Base-by-base conservation (phyloP, 2,888 invertebrate species). In the Mesorhabditis spiculigera region DNA sequence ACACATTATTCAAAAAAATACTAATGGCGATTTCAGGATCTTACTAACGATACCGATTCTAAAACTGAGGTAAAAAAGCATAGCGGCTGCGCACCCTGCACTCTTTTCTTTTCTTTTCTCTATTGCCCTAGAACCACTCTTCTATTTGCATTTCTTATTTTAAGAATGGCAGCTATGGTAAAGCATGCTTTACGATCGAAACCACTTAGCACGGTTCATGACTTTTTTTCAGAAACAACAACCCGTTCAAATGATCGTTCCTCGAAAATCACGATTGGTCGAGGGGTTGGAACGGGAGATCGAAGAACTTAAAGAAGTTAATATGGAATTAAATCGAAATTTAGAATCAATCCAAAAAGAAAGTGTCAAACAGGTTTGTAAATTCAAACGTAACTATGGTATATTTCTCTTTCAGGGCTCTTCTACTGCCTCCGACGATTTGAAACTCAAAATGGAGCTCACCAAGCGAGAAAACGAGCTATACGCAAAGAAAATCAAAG, bases 401-500 rank as follows among this genome's bases (percentile, higher is more conserved):
- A 1, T 28, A 50, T 50, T 10, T 13, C 58, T 13, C 8, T 50
- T 50, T 50, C n/a, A 50, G 58, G n/a, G n/a, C n/a, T n/a, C n/a
- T n/a, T 10, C 8, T 13, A n/a, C 58, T n/a, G 58, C n/a, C n/a
- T n/a, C 58, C 10, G 72, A 43, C 67, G 68, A 74, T 70, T 71
- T 78, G n/a, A 73, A 75, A 64, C 77, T 74, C 64, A 73, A 81
- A 65, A 63, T 81, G 10, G 77, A 78, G 4, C 71, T 82, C 41
- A 71, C 82, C 43, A 66, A 75, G 63, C 68, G 74, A 63, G 81
- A 84, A 71, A 82, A 76, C 63, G 80, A 78, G 61, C 75, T 85
- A 80, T 85, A 85, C 68, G 85, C 84, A 71, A 78, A 82, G 67
- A 83, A 84, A 70, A 72, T 85, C 44, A 68, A 73, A 5, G 82